phyloP scores from a whole-genome alignment of 1,140 invertebrate genomes.

The Stenopsyche tienmushanensis region DNA sequence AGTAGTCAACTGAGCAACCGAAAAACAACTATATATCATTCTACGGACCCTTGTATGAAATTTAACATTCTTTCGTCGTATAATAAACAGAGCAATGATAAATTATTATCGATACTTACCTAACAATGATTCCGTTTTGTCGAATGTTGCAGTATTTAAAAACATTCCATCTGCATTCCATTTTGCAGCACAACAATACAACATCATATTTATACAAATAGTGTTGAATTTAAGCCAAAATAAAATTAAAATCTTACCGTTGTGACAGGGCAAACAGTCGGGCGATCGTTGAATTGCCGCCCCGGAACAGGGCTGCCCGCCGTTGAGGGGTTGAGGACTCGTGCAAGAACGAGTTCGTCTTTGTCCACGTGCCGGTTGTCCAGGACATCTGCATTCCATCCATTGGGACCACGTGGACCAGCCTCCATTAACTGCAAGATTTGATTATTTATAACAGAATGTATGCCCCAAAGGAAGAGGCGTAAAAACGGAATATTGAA shows the following conservation, averaged over 20 bases:
- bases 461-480: background rate
- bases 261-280: constrained; percentile 78
- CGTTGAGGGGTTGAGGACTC: constrained; percentile 85
- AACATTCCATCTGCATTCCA: constrained; percentile 31
- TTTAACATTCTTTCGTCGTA: too few species aligned
- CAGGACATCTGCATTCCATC: constrained; percentile 78
- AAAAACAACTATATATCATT: too few species aligned
- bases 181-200: background rate
- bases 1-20: too few species aligned
- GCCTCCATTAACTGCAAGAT: constrained; percentile 81
- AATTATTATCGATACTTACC: constrained; percentile 27
- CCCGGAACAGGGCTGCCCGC: constrained; percentile 78
- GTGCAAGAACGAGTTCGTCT: constrained; percentile 82
- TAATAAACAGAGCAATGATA: too few species aligned
- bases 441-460: background rate
- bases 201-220: constrained; percentile 41
- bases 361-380: constrained; percentile 65
- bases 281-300: constrained; percentile 74
- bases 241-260: constrained; percentile 44
- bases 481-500: constrained; percentile 45
- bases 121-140: constrained; percentile 35
- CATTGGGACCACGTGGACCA: constrained; percentile 89
- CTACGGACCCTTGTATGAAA: too few species aligned
- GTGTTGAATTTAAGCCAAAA: background rate
- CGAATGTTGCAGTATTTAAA: constrained; percentile 28